These are phyloP conservation scores for Bos indicus DNA, from an alignment of 2,113 vertebrate species.

Conservation along the genomic window DNA sequence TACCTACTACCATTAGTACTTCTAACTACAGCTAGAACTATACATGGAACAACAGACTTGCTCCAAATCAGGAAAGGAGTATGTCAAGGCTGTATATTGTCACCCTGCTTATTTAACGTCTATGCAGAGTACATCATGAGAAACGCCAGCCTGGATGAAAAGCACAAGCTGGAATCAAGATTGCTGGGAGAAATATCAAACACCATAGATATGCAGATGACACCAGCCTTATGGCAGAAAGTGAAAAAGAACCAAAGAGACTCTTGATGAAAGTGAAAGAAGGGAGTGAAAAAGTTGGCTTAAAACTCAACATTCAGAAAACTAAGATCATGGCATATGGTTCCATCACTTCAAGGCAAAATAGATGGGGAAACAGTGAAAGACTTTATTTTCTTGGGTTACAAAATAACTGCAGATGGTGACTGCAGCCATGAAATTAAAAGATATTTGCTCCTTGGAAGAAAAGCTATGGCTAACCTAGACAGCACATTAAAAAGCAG, in stretches of 20 bases:
- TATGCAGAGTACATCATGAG: not conserved
- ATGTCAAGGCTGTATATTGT: not conserved
- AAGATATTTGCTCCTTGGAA: not conserved
- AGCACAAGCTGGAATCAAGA: not conserved
- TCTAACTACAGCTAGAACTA: not conserved
- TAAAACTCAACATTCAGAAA: not conserved
- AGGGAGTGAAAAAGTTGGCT: not conserved
- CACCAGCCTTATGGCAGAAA: not conserved
- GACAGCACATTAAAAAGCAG: not conserved
- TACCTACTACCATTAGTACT: not conserved
- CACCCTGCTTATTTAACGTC: not conserved
- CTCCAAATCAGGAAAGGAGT: not conserved
- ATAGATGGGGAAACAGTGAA: not conserved
- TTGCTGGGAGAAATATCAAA: not conserved
- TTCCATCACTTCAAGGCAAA: not conserved
- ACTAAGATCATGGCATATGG: not conserved
- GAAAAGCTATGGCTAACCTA: not conserved
- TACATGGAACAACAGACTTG: fast-evolving
- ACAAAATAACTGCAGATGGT: not conserved
- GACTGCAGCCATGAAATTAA: not conserved
- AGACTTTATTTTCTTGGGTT: not conserved
- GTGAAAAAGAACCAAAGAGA: not conserved
- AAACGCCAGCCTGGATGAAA: not conserved
- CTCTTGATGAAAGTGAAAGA: not conserved
- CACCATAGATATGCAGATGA: not conserved